Evolutionary conservation across 2,888 invertebrate genomes (phyloP).

Genomic region (Gasteruption jaculator): DNA sequence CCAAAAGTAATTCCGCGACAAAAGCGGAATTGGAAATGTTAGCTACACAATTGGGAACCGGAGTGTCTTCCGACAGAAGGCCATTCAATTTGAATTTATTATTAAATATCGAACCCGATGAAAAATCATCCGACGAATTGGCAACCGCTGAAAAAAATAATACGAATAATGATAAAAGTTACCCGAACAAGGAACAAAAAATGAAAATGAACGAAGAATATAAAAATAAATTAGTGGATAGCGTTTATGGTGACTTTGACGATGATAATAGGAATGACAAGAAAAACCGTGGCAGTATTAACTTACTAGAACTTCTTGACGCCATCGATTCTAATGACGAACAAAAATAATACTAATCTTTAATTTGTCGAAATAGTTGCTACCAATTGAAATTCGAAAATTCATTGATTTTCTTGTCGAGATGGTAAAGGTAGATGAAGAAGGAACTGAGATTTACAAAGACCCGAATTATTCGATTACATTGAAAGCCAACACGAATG

Average conservation of each 20-base stretch:
- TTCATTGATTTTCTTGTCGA: no score
- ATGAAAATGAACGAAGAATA: conserved; percentile 29
- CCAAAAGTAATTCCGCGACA: conserved; percentile 26
- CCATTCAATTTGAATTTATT: conserved; percentile 31
- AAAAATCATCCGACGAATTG: conserved; percentile 2
- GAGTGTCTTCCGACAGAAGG: conserved; percentile 27
- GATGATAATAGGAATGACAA: conserved; percentile 27
- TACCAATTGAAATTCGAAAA: conserved; percentile 12
- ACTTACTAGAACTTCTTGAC: conserved; percentile 41
- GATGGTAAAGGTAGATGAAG: no score
- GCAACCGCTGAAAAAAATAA: conserved; percentile 15
- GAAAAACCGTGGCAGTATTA: conserved; percentile 29
- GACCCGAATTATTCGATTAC: no score
- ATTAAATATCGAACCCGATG: conserved; percentile 1
- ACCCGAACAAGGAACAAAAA: conserved; percentile 17
- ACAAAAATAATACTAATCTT: conserved; percentile 11
- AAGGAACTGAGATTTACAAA: no score
- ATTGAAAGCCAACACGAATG: no score
- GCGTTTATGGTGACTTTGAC: conserved; percentile 35
- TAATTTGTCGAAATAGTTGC: conserved; percentile 10
- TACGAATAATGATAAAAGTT: conserved; percentile 24
- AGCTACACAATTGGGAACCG: conserved; percentile 39
- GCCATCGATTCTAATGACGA: conserved; percentile 26
- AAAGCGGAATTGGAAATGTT: conserved; percentile 39
- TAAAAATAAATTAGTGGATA: conserved; percentile 28